Conservation (phyloP, 1,140 invertebrate species). For the Calliopsis andreniformis region DNA sequence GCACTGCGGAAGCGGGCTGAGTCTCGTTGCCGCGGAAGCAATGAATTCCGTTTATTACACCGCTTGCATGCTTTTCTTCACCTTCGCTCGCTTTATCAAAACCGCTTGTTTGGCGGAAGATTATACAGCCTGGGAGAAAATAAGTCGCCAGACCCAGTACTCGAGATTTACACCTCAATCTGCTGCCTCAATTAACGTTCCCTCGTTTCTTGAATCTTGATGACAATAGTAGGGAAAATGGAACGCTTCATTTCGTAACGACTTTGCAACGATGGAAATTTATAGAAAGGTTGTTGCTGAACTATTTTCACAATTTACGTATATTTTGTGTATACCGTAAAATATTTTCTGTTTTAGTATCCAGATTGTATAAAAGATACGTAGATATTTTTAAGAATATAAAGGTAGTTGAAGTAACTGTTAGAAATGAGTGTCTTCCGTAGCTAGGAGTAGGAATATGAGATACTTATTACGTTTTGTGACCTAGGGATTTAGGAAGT, state of each 20-base stretch:
- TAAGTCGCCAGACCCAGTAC: neutral
- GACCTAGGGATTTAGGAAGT: too few species aligned
- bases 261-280: too few species aligned
- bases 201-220: neutral
- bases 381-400: too few species aligned
- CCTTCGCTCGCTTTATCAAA: conserved; percentile 41
- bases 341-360: neutral
- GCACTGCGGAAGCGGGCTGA: conserved; percentile 53
- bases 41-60: conserved; percentile 52
- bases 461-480: too few species aligned
- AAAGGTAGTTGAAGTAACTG: too few species aligned
- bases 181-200: neutral
- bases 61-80: conserved; percentile 21
- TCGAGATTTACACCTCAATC: neutral
- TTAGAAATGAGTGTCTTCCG: too few species aligned
- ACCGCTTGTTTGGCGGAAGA: conserved; percentile 21
- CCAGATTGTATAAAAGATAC: too few species aligned
- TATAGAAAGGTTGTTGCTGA: too few species aligned
- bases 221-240: neutral
- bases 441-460: too few species aligned
- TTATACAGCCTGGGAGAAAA: conserved; percentile 2
- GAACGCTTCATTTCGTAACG: too few species aligned
- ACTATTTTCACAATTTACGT: too few species aligned
- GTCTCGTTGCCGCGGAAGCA: conserved; percentile 23
- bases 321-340: too few species aligned